Evolutionary conservation across 2,797 vertebrate genomes (phyloP).

Genomic region (Phalloptychus januarius): DNA sequence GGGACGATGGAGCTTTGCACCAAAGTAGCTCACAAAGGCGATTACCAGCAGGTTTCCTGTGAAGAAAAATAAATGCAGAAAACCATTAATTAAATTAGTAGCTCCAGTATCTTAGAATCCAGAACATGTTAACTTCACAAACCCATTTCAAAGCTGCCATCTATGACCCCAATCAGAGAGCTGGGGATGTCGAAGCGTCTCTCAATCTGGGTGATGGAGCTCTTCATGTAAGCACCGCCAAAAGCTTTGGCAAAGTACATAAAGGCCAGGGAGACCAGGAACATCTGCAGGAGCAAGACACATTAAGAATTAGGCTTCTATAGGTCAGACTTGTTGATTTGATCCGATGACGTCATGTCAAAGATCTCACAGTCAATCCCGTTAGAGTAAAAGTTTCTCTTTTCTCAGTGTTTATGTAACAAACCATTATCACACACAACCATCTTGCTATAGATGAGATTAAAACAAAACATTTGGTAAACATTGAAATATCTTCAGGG

Average conservation of each 20-base stretch:
- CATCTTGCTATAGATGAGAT: neutral
- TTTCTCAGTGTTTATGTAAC: neutral
- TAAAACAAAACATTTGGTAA: neutral
- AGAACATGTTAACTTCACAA: slow-evolving; percentile 27
- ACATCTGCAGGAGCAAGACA: slow-evolving; percentile 79
- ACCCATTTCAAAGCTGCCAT: slow-evolving; percentile 96
- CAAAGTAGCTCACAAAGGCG: slow-evolving; percentile 85
- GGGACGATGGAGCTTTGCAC: slow-evolving; percentile 83
- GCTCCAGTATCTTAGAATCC: neutral
- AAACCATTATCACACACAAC: neutral
- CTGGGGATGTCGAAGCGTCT: slow-evolving; percentile 92
- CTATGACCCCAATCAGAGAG: slow-evolving; percentile 90
- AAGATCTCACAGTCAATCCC: neutral
- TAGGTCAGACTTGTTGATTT: neutral
- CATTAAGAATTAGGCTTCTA: neutral
- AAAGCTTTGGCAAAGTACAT: slow-evolving; percentile 89
- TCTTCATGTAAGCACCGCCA: slow-evolving; percentile 91
- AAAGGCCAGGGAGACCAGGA: slow-evolving; percentile 85
- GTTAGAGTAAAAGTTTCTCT: neutral
- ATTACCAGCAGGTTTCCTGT: slow-evolving; percentile 83
- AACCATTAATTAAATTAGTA: neutral
- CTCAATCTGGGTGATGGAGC: slow-evolving; percentile 93
- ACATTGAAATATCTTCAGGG: neutral
- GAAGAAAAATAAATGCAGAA: neutral
- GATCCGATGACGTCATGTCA: neutral